A percentile compares a stretch with the other conserved stretches of the same genome.
Evolutionary conservation across 1,140 invertebrate genomes (phyloP).

Genomic region (Atta texana): DNA sequence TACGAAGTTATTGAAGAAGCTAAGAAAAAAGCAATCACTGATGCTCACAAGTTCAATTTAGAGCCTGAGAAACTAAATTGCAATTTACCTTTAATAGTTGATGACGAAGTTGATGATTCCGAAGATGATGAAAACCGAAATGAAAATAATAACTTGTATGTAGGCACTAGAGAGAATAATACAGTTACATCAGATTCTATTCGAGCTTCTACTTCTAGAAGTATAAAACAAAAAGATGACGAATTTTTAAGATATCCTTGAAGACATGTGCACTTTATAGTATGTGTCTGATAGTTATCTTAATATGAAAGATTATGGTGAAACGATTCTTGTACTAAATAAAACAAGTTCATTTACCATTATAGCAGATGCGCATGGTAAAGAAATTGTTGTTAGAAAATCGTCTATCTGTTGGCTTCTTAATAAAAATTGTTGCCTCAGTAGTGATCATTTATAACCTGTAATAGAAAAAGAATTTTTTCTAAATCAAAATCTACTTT

Average conservation of each 20-base stretch:
- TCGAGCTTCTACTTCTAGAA: not conserved
- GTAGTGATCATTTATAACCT: conserved; percentile 50
- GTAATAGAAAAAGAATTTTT: conserved; percentile 36
- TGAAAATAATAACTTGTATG: not conserved
- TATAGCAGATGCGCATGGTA: conserved; percentile 30
- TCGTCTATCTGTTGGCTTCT: conserved; percentile 60
- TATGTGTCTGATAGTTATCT: not conserved
- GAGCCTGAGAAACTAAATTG: not conserved
- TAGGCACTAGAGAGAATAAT: not conserved
- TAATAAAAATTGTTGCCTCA: conserved; percentile 36
- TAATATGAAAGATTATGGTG: not conserved
- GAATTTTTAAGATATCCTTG: not conserved
- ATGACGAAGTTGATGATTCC: not conserved
- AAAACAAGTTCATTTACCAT: conserved; percentile 17
- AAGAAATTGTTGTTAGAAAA: conserved; percentile 55
- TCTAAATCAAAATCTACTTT: conserved; percentile 24
- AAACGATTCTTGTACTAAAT: not conserved
- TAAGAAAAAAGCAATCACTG: not conserved
- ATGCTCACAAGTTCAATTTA: not conserved
- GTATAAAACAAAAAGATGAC: not conserved
- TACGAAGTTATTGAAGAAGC: not conserved
- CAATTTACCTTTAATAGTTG: not conserved
- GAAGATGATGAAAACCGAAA: not conserved
- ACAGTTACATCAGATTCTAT: not conserved
- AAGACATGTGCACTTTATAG: not conserved